phyloP scores from a whole-genome alignment of 2,888 invertebrate genomes.

The Drosophila leonis region DNA sequence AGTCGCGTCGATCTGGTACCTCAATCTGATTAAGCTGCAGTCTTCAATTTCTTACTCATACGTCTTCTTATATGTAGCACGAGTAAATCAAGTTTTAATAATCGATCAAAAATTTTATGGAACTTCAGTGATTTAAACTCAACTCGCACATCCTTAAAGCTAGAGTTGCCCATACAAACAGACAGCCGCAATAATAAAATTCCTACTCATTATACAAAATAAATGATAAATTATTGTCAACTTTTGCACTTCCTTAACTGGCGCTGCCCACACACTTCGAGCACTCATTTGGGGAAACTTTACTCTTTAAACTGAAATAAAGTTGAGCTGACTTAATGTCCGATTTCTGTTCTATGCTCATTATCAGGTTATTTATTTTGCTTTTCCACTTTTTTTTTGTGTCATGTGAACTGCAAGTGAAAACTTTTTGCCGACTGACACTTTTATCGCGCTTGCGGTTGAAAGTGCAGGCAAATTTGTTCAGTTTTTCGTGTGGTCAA shows the following conservation, averaged over 20 bases:
- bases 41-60: no score
- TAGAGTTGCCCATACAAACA: no score
- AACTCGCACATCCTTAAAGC: no score
- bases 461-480: slow-evolving; percentile 62
- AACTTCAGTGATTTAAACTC: no score
- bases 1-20: no score
- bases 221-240: no score
- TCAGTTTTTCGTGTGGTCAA: slow-evolving; percentile 36
- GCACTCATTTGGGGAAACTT: background rate
- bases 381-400: background rate
- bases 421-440: slow-evolving; percentile 72
- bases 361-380: slow-evolving; percentile 18
- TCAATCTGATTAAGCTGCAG: no score
- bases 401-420: slow-evolving; percentile 33
- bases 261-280: background rate
- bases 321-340: background rate
- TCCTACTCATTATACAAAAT: no score
- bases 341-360: background rate
- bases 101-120: no score
- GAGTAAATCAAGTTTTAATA: no score
- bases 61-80: no score
- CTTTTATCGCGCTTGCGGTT: slow-evolving; percentile 67
- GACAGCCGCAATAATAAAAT: no score
- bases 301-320: background rate
- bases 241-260: background rate